These are phyloP conservation scores for Lethrus apterus DNA, from an alignment of 1,140 invertebrate species.

Conservation along the genomic window DNA sequence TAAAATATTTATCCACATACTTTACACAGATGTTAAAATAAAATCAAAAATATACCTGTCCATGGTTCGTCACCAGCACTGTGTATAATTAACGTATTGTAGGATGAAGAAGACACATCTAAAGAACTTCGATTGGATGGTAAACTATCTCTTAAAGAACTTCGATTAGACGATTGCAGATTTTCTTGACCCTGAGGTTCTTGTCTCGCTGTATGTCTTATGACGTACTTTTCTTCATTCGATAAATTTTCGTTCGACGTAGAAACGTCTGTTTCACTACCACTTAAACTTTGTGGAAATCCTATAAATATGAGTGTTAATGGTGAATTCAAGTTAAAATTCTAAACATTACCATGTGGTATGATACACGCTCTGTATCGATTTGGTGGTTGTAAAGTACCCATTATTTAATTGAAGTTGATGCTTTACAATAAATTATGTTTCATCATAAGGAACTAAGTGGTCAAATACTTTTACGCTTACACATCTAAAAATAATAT, in stretches of 20 bases:
- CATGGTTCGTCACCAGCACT: conserved; percentile 62
- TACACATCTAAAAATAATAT: conserved; percentile 16
- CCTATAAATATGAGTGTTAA: conserved; percentile 5
- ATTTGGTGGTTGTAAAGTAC: conserved; percentile 17
- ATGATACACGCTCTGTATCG: conserved; percentile 13
- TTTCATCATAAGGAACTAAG: not conserved
- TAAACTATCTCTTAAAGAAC: conserved; percentile 62
- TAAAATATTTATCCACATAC: too few relatives aligned
- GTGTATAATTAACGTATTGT: conserved; percentile 74
- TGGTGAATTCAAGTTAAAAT: not conserved
- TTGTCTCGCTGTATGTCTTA: conserved; percentile 73
- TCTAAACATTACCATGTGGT: conserved; percentile 16
- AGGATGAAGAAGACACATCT: conserved; percentile 67
- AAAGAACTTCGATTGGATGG: conserved; percentile 65
- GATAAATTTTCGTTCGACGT: conserved; percentile 86
- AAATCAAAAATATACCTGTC: conserved; percentile 44
- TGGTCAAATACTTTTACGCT: conserved; percentile 21
- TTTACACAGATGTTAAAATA: too few relatives aligned
- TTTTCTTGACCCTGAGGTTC: conserved; percentile 90
- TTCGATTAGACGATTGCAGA: conserved; percentile 57
- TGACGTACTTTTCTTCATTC: conserved; percentile 75
- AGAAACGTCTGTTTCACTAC: conserved; percentile 84
- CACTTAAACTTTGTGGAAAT: conserved; percentile 67
- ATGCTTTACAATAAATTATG: too few relatives aligned
- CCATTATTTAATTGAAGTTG: conserved; percentile 15